These are phyloP conservation scores for Ridgeia piscesae DNA, from an alignment of 1,140 invertebrate genomes.

Conservation along the genomic window DNA sequence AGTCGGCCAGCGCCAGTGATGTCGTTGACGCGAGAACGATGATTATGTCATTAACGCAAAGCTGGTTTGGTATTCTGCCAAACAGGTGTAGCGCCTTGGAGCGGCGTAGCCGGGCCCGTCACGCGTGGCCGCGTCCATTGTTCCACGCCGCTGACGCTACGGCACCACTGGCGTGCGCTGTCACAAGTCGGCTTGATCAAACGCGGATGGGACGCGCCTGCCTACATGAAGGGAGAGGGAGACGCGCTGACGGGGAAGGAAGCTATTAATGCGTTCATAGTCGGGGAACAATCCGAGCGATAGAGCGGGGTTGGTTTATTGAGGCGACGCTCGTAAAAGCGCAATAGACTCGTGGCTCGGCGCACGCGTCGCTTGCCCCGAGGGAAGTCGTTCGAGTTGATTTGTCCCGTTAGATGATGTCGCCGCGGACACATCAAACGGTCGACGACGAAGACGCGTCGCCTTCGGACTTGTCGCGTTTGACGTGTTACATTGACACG, in stretches of 20 bases:
- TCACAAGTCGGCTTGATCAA: not conserved
- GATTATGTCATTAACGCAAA: not conserved
- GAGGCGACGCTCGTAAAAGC: not conserved
- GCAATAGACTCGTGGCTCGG: not conserved
- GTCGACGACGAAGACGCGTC: not conserved
- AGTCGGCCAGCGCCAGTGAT: not conserved
- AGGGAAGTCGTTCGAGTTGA: not conserved
- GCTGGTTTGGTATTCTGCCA: not conserved
- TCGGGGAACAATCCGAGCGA: not conserved
- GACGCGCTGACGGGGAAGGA: not conserved
- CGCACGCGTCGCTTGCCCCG: not conserved
- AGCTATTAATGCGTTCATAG: not conserved
- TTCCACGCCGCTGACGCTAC: not conserved
- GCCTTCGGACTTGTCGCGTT: not conserved
- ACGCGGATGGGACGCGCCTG: not conserved
- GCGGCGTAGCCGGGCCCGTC: not conserved
- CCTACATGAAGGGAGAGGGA: not conserved
- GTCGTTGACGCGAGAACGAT: conserved; percentile 3
- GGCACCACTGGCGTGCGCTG: not conserved
- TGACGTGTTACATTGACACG: not conserved
- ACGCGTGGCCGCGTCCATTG: not conserved
- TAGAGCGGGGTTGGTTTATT: not conserved
- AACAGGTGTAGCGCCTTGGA: not conserved
- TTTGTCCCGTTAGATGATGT: conserved; percentile 1
- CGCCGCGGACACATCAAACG: no score